Evolutionary conservation across 2,113 vertebrate species (phyloP), one percentile per base, ranked within the genome.

Genomic region (Notarius lentiginosus): DNA sequence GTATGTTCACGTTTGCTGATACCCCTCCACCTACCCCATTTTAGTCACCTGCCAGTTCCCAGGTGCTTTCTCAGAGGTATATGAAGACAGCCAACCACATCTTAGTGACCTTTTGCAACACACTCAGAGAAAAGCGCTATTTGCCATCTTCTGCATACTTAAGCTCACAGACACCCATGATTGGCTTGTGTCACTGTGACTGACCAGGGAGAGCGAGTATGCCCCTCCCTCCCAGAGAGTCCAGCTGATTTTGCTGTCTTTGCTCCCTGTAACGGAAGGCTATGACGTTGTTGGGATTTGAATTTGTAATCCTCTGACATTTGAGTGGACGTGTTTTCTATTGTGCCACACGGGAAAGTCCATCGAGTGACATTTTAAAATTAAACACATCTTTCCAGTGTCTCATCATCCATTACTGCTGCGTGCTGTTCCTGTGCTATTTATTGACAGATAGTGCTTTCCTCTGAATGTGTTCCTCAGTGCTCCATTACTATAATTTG

Each of bases 11-110:
- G 15, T 56, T 56, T 56, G 12, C 12, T 56, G 55, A 61, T 8
- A 8, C 0, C 2, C 7, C 1, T 60, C 7, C 5, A 0, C 11
- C 12, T 2, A 2, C 58, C 8, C 22, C 7, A 63, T 2, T 24
- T 65, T n/a, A 9, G 24, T n/a, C 24, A n/a, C 61, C 22, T 10
- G 61, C 7, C 22, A 65, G 11, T n/a, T 11, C 8, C 24, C 61
- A 65, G 61, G 61, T n/a, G 61, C 61, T n/a, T 65, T n/a, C 9
- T 61, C 60, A 61, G 22, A 63, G 61, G 61, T 24, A 63, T 10
- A 1, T 24, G 6, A 63, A 63, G 7, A 7, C 7, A 63, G 61
- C 20, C 8, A 63, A 9, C n/a, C 65, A 68, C 27, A 68, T n/a
- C 24, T 65, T n/a, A 2, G 5, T 2, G 4, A 17, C 34, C 1